Base-by-base conservation (phyloP, 1,140 invertebrate species). In the Brachionus paranguensis region DNA sequence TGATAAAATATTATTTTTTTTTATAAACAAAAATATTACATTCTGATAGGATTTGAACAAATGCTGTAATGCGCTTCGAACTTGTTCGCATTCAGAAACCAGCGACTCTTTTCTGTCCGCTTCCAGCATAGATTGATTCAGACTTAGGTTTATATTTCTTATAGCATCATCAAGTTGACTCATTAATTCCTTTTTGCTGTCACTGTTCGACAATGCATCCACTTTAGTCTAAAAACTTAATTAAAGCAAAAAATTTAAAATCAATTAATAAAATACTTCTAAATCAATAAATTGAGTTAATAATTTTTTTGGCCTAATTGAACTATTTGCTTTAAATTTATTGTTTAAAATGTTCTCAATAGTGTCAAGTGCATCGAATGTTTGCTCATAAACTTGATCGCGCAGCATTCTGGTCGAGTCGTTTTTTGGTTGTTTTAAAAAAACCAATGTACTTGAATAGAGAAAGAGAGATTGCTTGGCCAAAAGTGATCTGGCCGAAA, bases 381-480 rank as follows among this genome's bases (percentile, higher is more conserved):
- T 76, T 76, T 76, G 72, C 27, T 76, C 17, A 76, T 76, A 76
- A 27, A 76, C 72, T 76, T 76, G 72, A 29, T 76, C 43, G n/a
- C 27, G 43, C n/a, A 76, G 24, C 24, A 76, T 27, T n/a, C 47
- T 76, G 50, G 72, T 12, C 20, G 72, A 27, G 11, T 76, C 72
- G 12, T 1, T 50, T 50, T 47, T 76, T 10, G 41, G 20, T 5
- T 50, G 72, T 50, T 76, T 76, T 6, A 76, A 12, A 76, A 27
- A 76, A 27, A 47, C 20, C 43, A 27, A 50, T 14, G 72, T 47
- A 50, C n/a, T 50, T 10, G 72, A 76, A 24, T 76, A 76, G 20
- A 76, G 24, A 76, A 50, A 76, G 2, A 76, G 12, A 50, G 72
- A 76, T 27, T 76, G 72, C n/a, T 76, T 76, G 20, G 72, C 20